Conservation (phyloP, 2,888 invertebrate genomes). For the Drosophila koepferae region DNA sequence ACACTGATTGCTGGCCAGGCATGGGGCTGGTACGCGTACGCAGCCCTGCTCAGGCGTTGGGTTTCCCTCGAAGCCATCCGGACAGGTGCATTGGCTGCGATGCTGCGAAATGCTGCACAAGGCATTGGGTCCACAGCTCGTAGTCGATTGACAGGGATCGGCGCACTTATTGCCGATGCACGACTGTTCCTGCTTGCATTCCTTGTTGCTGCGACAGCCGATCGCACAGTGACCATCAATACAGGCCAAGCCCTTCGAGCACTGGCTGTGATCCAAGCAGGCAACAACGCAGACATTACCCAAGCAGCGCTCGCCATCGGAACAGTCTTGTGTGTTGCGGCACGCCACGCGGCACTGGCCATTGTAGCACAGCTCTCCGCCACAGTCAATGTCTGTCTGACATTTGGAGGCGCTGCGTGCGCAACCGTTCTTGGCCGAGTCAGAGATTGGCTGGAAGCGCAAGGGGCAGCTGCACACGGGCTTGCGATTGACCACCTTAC, state of each 20-base stretch:
- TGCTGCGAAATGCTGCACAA: conserved; percentile 92
- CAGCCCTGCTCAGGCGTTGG: conserved; percentile 96
- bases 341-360: conserved; percentile 94
- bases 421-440: conserved; percentile 89
- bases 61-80: conserved; percentile 93
- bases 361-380: conserved; percentile 91
- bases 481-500: conserved; percentile 91
- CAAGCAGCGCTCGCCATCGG: conserved; percentile 91
- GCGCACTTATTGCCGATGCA: conserved; percentile 94
- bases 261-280: conserved; percentile 93
- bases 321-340: conserved; percentile 91
- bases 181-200: conserved; percentile 91
- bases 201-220: conserved; percentile 93
- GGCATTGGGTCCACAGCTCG: conserved; percentile 94
- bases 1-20: conserved; percentile 89
- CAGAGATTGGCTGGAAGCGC: conserved; percentile 90
- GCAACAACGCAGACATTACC: conserved; percentile 92
- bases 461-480: conserved; percentile 92
- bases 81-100: conserved; percentile 91
- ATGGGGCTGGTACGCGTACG: conserved; percentile 91
- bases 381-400: conserved; percentile 90
- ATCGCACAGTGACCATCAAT: conserved; percentile 91
- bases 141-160: conserved; percentile 92
- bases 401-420: conserved; percentile 90
- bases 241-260: conserved; percentile 92